Conservation (phyloP, 2,888 invertebrate genomes). For the Dolichopus griseipennis region DNA sequence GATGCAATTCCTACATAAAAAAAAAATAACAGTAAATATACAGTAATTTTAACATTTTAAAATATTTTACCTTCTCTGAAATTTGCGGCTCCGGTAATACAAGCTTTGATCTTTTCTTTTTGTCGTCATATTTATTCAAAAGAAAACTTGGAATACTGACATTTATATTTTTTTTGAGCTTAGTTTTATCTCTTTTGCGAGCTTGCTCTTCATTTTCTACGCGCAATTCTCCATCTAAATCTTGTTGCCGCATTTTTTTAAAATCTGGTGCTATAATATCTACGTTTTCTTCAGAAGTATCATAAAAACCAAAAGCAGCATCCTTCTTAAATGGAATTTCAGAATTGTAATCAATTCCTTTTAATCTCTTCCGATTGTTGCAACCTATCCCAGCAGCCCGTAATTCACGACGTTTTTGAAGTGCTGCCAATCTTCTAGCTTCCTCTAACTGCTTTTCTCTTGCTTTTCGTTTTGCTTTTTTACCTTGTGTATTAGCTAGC, state of each 20-base stretch:
- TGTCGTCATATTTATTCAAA: constrained; percentile 79
- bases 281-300: constrained; percentile 80
- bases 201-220: constrained; percentile 90
- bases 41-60: constrained; percentile 7
- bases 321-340: constrained; percentile 97
- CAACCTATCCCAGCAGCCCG: constrained; percentile 87
- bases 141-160: constrained; percentile 89
- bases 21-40: constrained; percentile 16
- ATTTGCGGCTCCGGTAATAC: constrained; percentile 96
- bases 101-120: constrained; percentile 86
- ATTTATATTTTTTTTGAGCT: constrained; percentile 89
- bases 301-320: constrained; percentile 88
- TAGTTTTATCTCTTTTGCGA: constrained; percentile 89
- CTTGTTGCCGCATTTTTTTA: constrained; percentile 79
- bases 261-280: constrained; percentile 88
- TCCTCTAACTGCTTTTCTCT: constrained; percentile 98
- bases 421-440: constrained; percentile 86
- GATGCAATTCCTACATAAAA: constrained; percentile 77
- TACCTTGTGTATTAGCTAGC: constrained; percentile 95
- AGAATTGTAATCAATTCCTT: constrained; percentile 92
- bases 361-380: constrained; percentile 49
- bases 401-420: constrained; percentile 95
- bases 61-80: constrained; percentile 60
- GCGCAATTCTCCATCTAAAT: constrained; percentile 83
- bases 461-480: constrained; percentile 84